Evolutionary conservation across 2,113 vertebrate species (phyloP), one percentile per base, ranked within the genome.

Genomic region (Stictonetta naevosa): DNA sequence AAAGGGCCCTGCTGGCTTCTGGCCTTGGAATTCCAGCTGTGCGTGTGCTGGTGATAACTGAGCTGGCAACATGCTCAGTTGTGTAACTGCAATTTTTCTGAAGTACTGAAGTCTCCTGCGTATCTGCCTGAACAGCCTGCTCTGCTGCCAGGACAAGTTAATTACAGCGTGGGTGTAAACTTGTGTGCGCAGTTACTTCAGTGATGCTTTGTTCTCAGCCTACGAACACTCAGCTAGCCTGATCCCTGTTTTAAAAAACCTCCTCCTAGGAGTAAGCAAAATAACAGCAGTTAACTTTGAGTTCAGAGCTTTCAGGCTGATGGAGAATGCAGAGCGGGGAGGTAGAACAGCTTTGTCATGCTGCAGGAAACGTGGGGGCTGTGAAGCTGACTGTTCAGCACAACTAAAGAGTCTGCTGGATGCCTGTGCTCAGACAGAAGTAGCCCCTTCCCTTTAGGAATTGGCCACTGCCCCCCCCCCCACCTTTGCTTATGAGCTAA

Each of bases 21-120:
- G 7, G 4, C 26, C 58, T 31, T 38, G 3, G 2, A 18, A 2
- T 23, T n/a, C 17, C 0, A 2, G 7, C 72, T 66, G 48, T 4
- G 12, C 7, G 1, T 2, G 28, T 14, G 18, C 40, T 42, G 4
- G 6, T 21, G 55, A 83, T 59, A 3, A 3, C 0, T 1, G 48
- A 40, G 48, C 28, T 9, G 23, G 52, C 4, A 3, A 2, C 9
- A 18, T 4, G 33, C 31, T 46, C 2, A 0, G 1, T 26, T 3
- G 5, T 5, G 25, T 19, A 34, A 17, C 56, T 6, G 17, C 66
- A 28, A 55, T 58, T 36, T 22, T 59, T 26, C 67, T 20, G 25
- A 29, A 22, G 16, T 1, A 16, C 42, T 31, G 0, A 0, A 48
- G 44, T 11, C 21, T 33, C 21, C 13, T 1, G 3, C 25, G 16